phyloP scores from a whole-genome alignment of 2,113 vertebrate genomes.

The Agapornis roseicollis region DNA sequence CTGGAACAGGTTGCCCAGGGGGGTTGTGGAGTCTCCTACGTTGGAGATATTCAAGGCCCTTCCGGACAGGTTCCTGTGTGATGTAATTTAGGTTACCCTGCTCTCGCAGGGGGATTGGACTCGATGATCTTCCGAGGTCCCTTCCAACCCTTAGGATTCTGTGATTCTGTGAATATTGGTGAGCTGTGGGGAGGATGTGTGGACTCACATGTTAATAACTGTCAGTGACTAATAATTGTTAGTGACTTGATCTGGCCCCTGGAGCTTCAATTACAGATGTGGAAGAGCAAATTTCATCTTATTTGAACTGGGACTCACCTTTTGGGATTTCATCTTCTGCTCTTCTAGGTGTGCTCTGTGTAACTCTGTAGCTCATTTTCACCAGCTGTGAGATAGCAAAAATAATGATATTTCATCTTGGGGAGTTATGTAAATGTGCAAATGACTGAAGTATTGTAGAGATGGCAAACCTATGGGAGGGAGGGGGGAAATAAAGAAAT shows the following conservation, averaged over 20 bases:
- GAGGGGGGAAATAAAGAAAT: background rate
- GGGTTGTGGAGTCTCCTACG: too few relatives aligned
- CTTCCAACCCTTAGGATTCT: too few relatives aligned
- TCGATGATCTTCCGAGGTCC: too few relatives aligned
- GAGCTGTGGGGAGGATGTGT: accelerated
- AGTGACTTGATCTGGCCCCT: background rate
- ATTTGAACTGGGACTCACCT: accelerated
- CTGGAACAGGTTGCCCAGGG: too few relatives aligned
- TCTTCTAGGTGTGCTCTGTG: background rate
- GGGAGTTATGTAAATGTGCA: background rate
- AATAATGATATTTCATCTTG: background rate
- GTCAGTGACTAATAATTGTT: background rate
- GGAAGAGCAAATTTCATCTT: background rate
- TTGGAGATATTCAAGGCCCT: too few relatives aligned
- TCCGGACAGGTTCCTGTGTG: too few relatives aligned
- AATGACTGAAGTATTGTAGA: background rate
- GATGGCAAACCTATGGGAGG: too few relatives aligned
- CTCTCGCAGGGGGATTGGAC: too few relatives aligned
- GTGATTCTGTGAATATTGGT: too few relatives aligned
- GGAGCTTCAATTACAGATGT: accelerated
- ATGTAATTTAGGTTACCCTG: too few relatives aligned
- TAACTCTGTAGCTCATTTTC: background rate
- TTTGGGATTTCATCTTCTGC: background rate
- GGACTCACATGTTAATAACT: accelerated
- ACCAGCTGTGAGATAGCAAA: background rate